Conservation (phyloP, 1,140 invertebrate species). For the Pollicipes pollicipes region DNA sequence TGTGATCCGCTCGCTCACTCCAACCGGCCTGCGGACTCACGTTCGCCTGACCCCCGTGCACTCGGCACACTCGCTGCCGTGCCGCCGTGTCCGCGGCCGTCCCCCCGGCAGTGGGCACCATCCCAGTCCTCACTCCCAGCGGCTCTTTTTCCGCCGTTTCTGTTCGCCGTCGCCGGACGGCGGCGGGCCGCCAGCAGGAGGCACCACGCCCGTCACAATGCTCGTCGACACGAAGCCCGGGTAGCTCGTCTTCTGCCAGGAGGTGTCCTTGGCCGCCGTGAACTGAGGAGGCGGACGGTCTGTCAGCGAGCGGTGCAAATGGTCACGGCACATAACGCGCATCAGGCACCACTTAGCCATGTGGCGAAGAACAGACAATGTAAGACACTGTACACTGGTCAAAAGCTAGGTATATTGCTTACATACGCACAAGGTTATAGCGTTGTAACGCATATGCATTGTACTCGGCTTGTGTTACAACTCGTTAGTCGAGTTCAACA, state of each 20-base stretch:
- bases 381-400: neutral
- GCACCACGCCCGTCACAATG: neutral
- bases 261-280: neutral
- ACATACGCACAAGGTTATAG: too few relatives aligned
- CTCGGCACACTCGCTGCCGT: too few relatives aligned
- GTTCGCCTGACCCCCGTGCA: too few relatives aligned
- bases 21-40: too few relatives aligned
- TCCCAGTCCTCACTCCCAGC: constrained; percentile 4
- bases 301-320: neutral
- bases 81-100: too few relatives aligned
- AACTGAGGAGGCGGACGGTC: neutral
- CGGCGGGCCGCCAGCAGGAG: neutral
- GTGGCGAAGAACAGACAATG: neutral
- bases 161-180: neutral
- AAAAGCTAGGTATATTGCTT: too few relatives aligned
- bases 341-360: too few relatives aligned
- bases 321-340: neutral
- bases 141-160: neutral
- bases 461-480: too few relatives aligned
- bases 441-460: too few relatives aligned
- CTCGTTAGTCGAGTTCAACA: too few relatives aligned
- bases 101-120: too few relatives aligned
- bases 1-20: too few relatives aligned
- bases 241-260: neutral
- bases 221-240: neutral